Base-by-base conservation (phyloP, 2,797 vertebrate species). In the Syngnathus acus region DNA sequence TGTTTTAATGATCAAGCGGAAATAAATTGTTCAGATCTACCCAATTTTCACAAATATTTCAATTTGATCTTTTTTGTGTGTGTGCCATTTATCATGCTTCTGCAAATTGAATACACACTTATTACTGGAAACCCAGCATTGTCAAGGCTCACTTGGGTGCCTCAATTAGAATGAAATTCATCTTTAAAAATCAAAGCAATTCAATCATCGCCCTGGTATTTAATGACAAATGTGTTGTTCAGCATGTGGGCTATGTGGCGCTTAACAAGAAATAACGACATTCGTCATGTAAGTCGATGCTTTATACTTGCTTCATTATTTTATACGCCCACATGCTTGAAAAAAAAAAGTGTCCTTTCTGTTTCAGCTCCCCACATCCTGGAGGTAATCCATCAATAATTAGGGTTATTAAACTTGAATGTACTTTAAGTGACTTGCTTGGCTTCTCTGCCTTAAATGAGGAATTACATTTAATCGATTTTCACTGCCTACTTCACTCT, bases 111-210 rank as follows among this genome's bases (percentile, higher is more conserved):
- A 62, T 43, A 43, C 9, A 43, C 10, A 2, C 42, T 11, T 62
- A 47, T 70, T 62, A 68, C 19, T 17, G 63, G 72, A 68, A 64
- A 48, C 37, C 40, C 45, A 60, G 6, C 51, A 61, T 63, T 64
- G 64, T 66, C 45, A 64, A 53, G 23, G 48, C 17, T 71, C 40
- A 60, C 70, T 55, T 11, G 21, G 43, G 53, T 69, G 42, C 66
- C 17, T 54, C 66, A 72, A 75, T 74, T 74, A 67, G 72, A n/a
- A 65, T 71, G 70, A n/a, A n/a, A n/a, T 84, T 85, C 65, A 80
- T 77, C 74, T 79, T 73, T 32, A 69, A 53, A 77, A 75, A 77
- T 77, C 68, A 74, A 72, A 42, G 59, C 51, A 74, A 70, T 79
- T 75, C 68, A 71, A 73, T 78, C 43, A 68, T 59, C 64, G 55